These are phyloP conservation scores for Nannoperca australis DNA, from an alignment of 2,797 vertebrate genomes.

Conservation along the genomic window DNA sequence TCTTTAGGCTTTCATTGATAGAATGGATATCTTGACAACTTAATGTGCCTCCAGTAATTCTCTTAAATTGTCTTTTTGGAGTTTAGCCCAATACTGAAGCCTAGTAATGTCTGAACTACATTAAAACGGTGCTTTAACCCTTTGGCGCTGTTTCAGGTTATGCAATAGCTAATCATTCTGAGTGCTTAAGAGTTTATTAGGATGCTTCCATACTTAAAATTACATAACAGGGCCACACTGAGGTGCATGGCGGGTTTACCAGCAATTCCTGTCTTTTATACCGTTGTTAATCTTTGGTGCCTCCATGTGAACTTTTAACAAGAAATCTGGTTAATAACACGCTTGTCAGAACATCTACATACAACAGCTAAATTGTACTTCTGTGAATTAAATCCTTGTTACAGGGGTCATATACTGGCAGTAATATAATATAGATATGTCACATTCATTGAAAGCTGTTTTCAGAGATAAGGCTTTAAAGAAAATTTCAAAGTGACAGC, in stretches of 20 bases:
- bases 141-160: constrained; percentile 80
- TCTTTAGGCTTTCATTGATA: constrained; percentile 69
- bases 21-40: constrained; percentile 83
- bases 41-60: constrained; percentile 84
- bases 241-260: constrained; percentile 29
- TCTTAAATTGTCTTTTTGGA: constrained; percentile 87
- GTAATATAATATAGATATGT: constrained; percentile 15
- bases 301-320: constrained; percentile 2
- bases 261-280: constrained; percentile 14
- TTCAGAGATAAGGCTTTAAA: constrained; percentile 14
- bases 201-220: constrained; percentile 67
- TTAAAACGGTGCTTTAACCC: constrained; percentile 84
- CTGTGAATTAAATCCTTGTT: constrained; percentile 3
- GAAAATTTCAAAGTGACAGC: constrained; percentile 16
- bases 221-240: constrained; percentile 54
- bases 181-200: constrained; percentile 82
- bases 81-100: constrained; percentile 75
- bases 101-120: constrained; percentile 80
- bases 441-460: background rate
- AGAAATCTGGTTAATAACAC: constrained; percentile 14
- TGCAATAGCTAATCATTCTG: constrained; percentile 84
- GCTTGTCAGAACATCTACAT: constrained; percentile 12
- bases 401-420: background rate
- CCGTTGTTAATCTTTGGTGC: background rate
- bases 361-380: background rate